These are phyloP conservation scores for Psophia crepitans DNA, from an alignment of 2,113 vertebrate species.

Conservation along the genomic window DNA sequence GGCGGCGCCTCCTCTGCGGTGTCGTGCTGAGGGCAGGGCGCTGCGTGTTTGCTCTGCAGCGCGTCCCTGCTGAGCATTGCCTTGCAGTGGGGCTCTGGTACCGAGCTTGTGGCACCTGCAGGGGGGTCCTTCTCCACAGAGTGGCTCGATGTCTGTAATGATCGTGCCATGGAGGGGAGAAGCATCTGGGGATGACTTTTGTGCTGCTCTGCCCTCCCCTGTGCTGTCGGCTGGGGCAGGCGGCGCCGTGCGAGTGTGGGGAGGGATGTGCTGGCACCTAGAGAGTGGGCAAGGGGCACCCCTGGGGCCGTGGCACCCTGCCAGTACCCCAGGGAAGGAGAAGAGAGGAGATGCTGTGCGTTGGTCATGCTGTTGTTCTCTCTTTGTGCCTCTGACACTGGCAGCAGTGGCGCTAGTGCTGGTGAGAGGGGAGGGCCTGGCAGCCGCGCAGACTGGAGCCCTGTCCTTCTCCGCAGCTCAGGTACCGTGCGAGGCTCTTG, in stretches of 20 bases:
- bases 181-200: neutral
- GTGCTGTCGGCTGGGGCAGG: neutral
- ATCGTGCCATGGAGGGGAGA: rapidly evolving
- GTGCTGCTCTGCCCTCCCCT: neutral
- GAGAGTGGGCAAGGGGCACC: neutral
- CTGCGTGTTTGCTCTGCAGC: neutral
- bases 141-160: neutral
- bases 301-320: rapidly evolving
- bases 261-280: neutral
- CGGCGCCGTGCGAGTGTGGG: neutral
- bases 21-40: rapidly evolving
- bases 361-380: conserved; percentile 26
- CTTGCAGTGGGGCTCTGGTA: neutral
- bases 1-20: neutral
- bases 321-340: neutral
- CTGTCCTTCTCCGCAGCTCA: conserved; percentile 30
- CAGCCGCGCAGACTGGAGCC: neutral
- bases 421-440: conserved; percentile 15
- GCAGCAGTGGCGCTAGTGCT: neutral
- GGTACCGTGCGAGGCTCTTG: neutral
- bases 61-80: rapidly evolving
- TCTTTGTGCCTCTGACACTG: conserved; percentile 47
- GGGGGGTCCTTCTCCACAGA: neutral
- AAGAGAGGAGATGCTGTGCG: neutral
- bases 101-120: neutral